A percentile compares a stretch with the other conserved stretches of the same genome.
These are phyloP conservation scores for Pipra filicauda DNA, from an alignment of 2,113 vertebrate species.

Conservation along the genomic window DNA sequence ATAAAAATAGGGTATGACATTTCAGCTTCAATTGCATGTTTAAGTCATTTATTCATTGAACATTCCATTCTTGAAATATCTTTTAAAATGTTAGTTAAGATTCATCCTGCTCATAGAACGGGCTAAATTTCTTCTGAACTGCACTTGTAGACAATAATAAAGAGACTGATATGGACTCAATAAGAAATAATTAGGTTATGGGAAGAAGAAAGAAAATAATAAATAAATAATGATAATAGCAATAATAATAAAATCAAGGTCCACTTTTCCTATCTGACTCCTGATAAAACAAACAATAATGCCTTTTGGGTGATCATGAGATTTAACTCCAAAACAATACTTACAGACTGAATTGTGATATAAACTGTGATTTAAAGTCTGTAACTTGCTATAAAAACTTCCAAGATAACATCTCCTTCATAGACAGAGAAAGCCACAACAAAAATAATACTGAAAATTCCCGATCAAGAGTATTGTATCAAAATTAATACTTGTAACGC, in stretches of 20 bases:
- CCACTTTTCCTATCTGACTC: background rate
- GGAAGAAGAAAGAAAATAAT: background rate
- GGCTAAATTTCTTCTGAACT: constrained; percentile 5
- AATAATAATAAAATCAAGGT: background rate
- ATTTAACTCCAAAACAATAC: background rate
- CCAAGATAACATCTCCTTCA: background rate
- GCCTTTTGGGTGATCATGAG: background rate
- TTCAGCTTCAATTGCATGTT: constrained; percentile 14
- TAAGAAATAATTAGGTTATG: background rate
- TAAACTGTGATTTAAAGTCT: background rate
- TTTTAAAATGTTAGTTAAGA: constrained; percentile 34
- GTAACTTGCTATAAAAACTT: background rate
- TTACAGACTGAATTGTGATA: background rate
- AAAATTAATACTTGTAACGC: background rate
- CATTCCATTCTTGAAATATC: constrained; percentile 48
- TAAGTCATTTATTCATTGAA: constrained; percentile 46
- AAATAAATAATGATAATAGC: background rate
- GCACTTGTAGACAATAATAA: background rate
- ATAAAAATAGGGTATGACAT: constrained; percentile 49
- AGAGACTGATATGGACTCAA: background rate
- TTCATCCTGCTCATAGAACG: constrained; percentile 24
- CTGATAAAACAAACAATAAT: background rate
- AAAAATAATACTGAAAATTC: background rate
- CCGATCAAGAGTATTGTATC: background rate
- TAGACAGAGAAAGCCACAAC: constrained; percentile 7